These are phyloP conservation scores for Cryptus viduatorius DNA, from an alignment of 2,888 invertebrate species.

Conservation along the genomic window DNA sequence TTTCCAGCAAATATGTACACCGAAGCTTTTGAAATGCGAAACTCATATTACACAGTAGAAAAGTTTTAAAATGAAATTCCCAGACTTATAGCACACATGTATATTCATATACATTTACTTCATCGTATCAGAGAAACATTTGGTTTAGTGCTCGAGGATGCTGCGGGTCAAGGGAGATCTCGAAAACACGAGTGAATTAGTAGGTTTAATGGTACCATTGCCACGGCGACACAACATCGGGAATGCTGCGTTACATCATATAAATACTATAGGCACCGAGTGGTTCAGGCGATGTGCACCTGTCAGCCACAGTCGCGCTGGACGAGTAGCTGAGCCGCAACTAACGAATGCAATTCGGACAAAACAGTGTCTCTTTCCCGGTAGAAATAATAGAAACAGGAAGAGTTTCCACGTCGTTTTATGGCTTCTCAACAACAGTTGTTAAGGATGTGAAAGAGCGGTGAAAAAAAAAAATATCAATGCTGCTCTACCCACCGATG, in stretches of 20 bases:
- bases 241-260: slow-evolving; percentile 9
- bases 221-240: slow-evolving; percentile 22
- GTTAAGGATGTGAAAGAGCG: neutral
- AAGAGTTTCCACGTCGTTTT: neutral
- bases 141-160: slow-evolving; percentile 1
- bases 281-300: slow-evolving; percentile 43
- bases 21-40: neutral
- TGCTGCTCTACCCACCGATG: neutral
- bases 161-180: slow-evolving; percentile 23
- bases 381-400: slow-evolving; percentile 1
- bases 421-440: neutral
- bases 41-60: neutral
- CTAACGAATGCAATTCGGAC: slow-evolving; percentile 25
- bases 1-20: neutral
- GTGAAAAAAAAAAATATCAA: neutral
- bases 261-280: slow-evolving; percentile 7
- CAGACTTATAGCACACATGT: neutral
- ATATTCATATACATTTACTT: slow-evolving; percentile 5
- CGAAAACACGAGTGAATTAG: slow-evolving; percentile 31
- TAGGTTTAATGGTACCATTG: slow-evolving; percentile 24
- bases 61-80: neutral
- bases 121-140: slow-evolving; percentile 4
- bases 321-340: slow-evolving; percentile 15
- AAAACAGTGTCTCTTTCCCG: neutral
- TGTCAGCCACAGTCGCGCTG: slow-evolving; percentile 43